Conservation (phyloP, 2,113 vertebrate genomes). For the Eptesicus fuscus region DNA sequence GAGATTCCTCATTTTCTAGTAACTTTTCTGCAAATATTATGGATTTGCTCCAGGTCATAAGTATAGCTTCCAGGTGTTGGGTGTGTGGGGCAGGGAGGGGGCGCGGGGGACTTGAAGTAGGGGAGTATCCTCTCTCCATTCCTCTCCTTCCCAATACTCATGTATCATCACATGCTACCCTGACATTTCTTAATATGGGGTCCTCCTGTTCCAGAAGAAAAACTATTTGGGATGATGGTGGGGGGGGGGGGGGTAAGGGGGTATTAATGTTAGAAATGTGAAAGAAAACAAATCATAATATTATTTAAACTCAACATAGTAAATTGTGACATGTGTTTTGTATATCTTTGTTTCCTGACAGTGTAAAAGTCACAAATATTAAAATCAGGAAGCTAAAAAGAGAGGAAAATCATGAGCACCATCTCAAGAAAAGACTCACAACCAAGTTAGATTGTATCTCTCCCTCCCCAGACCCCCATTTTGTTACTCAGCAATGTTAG, state of each 20-base stretch:
- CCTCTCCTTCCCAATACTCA: neutral
- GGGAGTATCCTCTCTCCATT: too few relatives aligned
- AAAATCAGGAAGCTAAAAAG: neutral
- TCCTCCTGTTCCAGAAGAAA: neutral
- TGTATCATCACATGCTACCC: accelerated
- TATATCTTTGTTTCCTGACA: neutral
- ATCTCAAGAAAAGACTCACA: neutral
- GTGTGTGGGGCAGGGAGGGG: neutral
- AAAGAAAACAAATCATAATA: neutral
- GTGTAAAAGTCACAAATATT: neutral
- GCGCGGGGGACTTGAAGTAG: neutral
- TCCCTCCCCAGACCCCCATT: too few relatives aligned
- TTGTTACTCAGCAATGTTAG: too few relatives aligned
- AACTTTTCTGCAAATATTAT: neutral
- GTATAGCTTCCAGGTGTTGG: neutral
- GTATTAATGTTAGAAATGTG: neutral
- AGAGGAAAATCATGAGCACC: neutral
- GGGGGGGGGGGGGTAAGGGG: too few relatives aligned
- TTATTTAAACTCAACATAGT: neutral
- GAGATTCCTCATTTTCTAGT: neutral
- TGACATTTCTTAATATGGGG: neutral
- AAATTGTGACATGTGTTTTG: neutral
- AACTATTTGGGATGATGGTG: neutral
- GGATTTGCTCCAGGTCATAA: neutral
- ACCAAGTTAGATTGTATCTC: neutral